Base-by-base conservation (phyloP, 53 echinoderm and acorn worm species). In the Holothuria leucospilota region DNA sequence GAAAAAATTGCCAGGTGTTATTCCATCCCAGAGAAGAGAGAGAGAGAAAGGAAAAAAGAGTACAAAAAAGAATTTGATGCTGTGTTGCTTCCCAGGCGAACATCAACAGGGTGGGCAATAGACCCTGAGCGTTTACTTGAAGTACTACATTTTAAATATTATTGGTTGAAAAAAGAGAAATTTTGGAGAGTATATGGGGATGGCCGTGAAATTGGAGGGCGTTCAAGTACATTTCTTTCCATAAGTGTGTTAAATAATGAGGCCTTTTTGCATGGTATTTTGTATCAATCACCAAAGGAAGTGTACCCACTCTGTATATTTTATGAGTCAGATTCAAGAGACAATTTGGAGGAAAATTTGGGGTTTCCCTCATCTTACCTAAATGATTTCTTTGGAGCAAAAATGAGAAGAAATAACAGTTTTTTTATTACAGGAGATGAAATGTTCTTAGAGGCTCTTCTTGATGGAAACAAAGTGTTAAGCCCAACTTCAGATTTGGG, bases 301-400 rank as follows among this genome's bases (percentile, higher is more conserved):
- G 74, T 70, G 11, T 90, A 87, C 42, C 90, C 88, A 59, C 69
- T 90, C 23, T 20, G 62, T 41, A 90, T 93, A 20, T 93, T 93
- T 53, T 90, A 90, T 90, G 90, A 93, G 46, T 78, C 87, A 42
- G 93, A 93, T 51, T 90, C 88, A 3, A 39, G 93, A 21, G 93
- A 90, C 38, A 93, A 93, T 60, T 80, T 87, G 26, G 92, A 92
- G 82, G 70, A 78, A 77, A 92, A 92, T 82, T 69, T 89, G 28
- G 88, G 65, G 8, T 65, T 13, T 9, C 65, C 65, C 10, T 26
- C 10, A 5, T 65, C 13, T 26, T 16, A 2, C 18, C 28, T 80
- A 8, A 25, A 80, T 59, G 21, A 25, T 27, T 58, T 56, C 26
- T 59, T 80, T 59, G 13, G 1, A 13, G 18, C 29, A 25, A 21